Conservation (phyloP, 2,797 vertebrate genomes). For the Hypotaenidia philippensis region DNA sequence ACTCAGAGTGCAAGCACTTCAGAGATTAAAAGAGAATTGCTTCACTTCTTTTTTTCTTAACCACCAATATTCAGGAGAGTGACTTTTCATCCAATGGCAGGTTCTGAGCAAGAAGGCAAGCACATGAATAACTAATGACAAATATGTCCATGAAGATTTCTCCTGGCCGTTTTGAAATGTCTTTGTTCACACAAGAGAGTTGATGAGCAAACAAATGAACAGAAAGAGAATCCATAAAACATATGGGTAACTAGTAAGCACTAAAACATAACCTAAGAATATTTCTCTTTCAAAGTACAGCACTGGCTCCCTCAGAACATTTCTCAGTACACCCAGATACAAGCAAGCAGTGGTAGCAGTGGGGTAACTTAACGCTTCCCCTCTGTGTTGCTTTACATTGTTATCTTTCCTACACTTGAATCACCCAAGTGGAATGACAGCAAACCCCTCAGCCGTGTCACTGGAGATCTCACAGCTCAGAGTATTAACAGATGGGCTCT, state of each 20-base stretch:
- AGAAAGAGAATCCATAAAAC: neutral
- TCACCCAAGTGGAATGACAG: neutral
- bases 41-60: slow-evolving; percentile 39
- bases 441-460: neutral
- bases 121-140: slow-evolving; percentile 50
- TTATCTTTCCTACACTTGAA: neutral
- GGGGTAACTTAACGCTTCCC: neutral
- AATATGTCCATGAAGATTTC: neutral
- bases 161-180: neutral
- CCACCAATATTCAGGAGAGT: neutral
- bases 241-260: neutral
- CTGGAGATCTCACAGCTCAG: neutral
- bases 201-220: slow-evolving; percentile 24
- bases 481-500: neutral
- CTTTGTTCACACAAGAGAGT: neutral
- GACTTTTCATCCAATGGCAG: slow-evolving; percentile 4
- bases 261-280: neutral
- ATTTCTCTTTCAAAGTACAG: neutral
- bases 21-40: slow-evolving; percentile 45
- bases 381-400: neutral
- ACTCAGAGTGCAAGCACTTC: slow-evolving; percentile 23
- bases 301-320: neutral
- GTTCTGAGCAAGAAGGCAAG: neutral
- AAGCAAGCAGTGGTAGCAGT: neutral
- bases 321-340: neutral